These are phyloP conservation scores for Myopa tessellatipennis DNA, from an alignment of 2,888 invertebrate genomes.

Conservation along the genomic window DNA sequence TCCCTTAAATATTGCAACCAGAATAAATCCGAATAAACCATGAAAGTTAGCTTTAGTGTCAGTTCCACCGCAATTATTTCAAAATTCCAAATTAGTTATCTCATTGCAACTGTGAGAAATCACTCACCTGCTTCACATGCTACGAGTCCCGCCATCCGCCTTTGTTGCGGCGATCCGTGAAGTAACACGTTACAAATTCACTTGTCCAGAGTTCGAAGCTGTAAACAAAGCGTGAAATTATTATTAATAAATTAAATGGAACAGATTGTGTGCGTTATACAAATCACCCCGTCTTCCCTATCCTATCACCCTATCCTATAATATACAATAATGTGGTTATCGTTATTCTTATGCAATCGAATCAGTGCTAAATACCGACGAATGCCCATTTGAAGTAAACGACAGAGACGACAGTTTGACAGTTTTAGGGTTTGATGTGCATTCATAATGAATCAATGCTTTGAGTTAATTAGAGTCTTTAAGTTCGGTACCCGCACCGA, in stretches of 20 bases:
- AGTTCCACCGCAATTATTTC: not conserved
- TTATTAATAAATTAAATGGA: slow-evolving; percentile 45
- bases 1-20: not conserved
- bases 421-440: slow-evolving; percentile 37
- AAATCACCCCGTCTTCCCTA: slow-evolving; percentile 3
- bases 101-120: slow-evolving; percentile 34
- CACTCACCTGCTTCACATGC: slow-evolving; percentile 35
- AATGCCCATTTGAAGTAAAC: slow-evolving; percentile 25
- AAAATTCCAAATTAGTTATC: not conserved
- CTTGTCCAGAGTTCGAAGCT: not conserved
- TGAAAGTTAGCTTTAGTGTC: not conserved
- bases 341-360: not conserved
- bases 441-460: not conserved
- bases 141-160: not conserved
- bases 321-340: not conserved
- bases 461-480: not conserved
- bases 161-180: slow-evolving; percentile 21
- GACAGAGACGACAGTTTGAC: slow-evolving; percentile 28
- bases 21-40: not conserved
- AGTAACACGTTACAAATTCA: slow-evolving; percentile 34
- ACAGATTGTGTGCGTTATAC: slow-evolving; percentile 37
- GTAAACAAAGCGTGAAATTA: slow-evolving; percentile 45
- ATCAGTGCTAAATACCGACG: slow-evolving; percentile 37
- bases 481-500: not conserved
- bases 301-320: not conserved